Evolutionary conservation across 2,797 vertebrate species (phyloP), one percentile per base, ranked within the genome.

Genomic region (Myoxocephalus aenaeus): DNA sequence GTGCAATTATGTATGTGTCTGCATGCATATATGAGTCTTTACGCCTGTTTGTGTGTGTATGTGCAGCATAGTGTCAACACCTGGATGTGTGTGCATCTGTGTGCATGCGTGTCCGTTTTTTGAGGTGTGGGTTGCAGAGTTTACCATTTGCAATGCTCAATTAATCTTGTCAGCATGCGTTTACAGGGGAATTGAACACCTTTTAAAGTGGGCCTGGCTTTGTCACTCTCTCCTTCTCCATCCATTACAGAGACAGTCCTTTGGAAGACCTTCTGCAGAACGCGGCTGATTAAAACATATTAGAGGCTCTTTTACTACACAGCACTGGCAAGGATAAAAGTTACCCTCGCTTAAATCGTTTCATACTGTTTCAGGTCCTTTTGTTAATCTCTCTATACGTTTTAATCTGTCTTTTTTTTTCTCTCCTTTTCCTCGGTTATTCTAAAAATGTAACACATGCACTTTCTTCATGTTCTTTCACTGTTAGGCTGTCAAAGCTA

Each of bases 91-190:
- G 65, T 54, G 34, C 25, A 18, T 74, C 14, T 50, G 64, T 40
- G 68, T 84, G 75, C 56, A 27, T 42, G 64, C 59, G 44, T 15
- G 48, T 80, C 36, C 2, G 22, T 51, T 51, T 89, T 73, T 78
- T 68, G 79, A 86, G 82, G 82, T 82, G 80, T 85, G 80, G 82
- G 84, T 90, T 94, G 95, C 94, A 94, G 90, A 93, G 94, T 94
- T 95, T 92, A 92, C 94, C 90, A 86, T 93, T 95, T 88, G 88
- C 83, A 83, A 95, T 91, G 96, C 95, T 96, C 96, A 93, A 96
- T 96, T 97, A 96, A 96, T 96, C 95, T 93, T 79, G 86, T 94
- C 95, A 94, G 92, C 89, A 86, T 92, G 92, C 93, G 95, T 96
- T 96, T 92, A 94, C 65, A 81, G 91, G 87, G 89, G 85, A 93